These are phyloP conservation scores for Neodon shergylaensis DNA, from an alignment of 2,113 vertebrate species.

Conservation along the genomic window DNA sequence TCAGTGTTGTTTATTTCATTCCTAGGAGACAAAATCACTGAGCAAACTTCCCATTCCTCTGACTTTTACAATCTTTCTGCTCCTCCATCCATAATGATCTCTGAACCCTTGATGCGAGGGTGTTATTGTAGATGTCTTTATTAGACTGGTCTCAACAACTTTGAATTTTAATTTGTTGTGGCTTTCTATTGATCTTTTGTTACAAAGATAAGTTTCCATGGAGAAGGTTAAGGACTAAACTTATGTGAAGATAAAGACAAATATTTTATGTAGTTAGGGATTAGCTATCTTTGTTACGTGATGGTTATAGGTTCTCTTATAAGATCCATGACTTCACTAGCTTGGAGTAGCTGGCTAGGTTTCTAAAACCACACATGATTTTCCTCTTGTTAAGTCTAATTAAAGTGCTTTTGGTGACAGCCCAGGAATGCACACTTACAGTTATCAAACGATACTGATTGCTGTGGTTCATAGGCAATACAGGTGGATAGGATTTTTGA, in stretches of 20 bases:
- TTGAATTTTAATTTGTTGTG: background rate
- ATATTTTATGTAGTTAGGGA: background rate
- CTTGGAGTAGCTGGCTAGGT: fast-evolving
- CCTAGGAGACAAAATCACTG: background rate
- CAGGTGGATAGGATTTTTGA: background rate
- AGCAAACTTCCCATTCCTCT: background rate
- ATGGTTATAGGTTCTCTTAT: background rate
- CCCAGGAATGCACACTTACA: background rate
- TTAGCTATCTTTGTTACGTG: background rate
- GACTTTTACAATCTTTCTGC: background rate
- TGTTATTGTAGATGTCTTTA: background rate
- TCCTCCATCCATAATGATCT: background rate
- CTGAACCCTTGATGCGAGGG: background rate
- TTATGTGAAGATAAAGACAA: background rate
- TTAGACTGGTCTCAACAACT: background rate
- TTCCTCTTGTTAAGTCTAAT: background rate
- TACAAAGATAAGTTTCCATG: background rate
- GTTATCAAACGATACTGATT: too few species aligned
- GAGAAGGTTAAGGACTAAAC: too few species aligned
- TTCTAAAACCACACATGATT: background rate
- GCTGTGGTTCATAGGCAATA: background rate
- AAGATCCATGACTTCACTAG: background rate
- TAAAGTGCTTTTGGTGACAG: background rate
- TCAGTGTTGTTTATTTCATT: background rate
- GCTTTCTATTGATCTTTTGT: background rate